These are phyloP conservation scores for Stegophylla sp. DNA, from an alignment of 2,888 invertebrate species.

Conservation along the genomic window DNA sequence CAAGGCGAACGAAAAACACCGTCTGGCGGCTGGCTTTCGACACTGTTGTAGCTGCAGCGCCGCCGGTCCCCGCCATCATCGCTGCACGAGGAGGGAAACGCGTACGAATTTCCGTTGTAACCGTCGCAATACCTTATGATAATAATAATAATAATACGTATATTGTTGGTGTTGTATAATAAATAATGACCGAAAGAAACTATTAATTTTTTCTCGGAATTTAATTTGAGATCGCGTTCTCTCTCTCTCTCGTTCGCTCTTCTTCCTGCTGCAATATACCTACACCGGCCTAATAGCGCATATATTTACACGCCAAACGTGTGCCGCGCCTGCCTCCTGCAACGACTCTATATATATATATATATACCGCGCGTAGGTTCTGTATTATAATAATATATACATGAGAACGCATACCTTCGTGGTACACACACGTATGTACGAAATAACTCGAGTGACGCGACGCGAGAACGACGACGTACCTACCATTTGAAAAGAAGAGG, in stretches of 20 bases:
- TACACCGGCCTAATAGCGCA: no score
- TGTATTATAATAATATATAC: no score
- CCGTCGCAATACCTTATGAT: not conserved
- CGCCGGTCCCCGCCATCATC: not conserved
- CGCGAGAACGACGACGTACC: not conserved
- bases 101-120: constrained; percentile 6
- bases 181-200: no score
- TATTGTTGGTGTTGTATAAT: no score
- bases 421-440: no score
- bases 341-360: no score
- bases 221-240: not conserved
- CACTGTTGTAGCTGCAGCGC: not conserved
- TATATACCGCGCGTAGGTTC: no score
- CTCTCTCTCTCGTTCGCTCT: not conserved
- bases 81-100: not conserved
- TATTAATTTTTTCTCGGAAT: constrained; percentile 5
- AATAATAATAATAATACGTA: not conserved
- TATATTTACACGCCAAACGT: no score
- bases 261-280: not conserved
- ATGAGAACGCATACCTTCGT: no score
- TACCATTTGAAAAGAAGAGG: no score
- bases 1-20: constrained; percentile 45
- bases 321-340: no score
- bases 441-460: no score
- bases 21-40: constrained; percentile 45